A percentile compares a stretch with the other conserved stretches of the same genome.
These are phyloP conservation scores for Disparrhopalites patrizii DNA, from an alignment of 2,888 invertebrate genomes.

Conservation along the genomic window DNA sequence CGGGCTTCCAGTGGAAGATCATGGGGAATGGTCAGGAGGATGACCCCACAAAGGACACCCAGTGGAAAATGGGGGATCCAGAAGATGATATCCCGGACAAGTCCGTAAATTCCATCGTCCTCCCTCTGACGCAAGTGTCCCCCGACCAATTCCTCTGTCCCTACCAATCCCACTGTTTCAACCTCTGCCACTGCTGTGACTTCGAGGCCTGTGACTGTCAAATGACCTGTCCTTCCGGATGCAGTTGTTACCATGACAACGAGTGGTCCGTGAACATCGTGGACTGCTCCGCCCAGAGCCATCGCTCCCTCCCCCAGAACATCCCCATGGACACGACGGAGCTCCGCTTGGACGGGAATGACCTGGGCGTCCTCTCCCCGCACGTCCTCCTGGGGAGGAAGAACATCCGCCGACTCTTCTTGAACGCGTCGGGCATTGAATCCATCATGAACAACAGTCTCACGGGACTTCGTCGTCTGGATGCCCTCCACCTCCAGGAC, in stretches of 20 bases:
- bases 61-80: background rate
- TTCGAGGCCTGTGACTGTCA: slow-evolving; percentile 95
- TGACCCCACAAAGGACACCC: background rate
- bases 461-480: slow-evolving; percentile 74
- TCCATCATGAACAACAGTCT: slow-evolving; percentile 84
- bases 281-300: slow-evolving; percentile 71
- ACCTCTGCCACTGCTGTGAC: slow-evolving; percentile 58
- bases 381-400: slow-evolving; percentile 89
- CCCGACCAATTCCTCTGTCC: slow-evolving; percentile 73
- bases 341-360: slow-evolving; percentile 87
- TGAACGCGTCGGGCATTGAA: slow-evolving; percentile 82
- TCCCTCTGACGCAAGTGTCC: slow-evolving; percentile 8
- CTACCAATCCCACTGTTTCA: slow-evolving; percentile 65
- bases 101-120: slow-evolving; percentile 4
- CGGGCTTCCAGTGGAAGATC: background rate
- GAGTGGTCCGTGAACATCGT: slow-evolving; percentile 89
- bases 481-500: slow-evolving; percentile 78
- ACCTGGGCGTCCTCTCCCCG: slow-evolving; percentile 77
- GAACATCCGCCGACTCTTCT: slow-evolving; percentile 78
- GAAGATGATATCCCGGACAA: background rate
- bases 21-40: background rate
- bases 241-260: slow-evolving; percentile 90
- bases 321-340: slow-evolving; percentile 91
- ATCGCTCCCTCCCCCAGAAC: slow-evolving; percentile 53
- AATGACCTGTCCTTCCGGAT: slow-evolving; percentile 91